Conservation (phyloP, 2,797 vertebrate species). For the Peromyscus eremicus region DNA sequence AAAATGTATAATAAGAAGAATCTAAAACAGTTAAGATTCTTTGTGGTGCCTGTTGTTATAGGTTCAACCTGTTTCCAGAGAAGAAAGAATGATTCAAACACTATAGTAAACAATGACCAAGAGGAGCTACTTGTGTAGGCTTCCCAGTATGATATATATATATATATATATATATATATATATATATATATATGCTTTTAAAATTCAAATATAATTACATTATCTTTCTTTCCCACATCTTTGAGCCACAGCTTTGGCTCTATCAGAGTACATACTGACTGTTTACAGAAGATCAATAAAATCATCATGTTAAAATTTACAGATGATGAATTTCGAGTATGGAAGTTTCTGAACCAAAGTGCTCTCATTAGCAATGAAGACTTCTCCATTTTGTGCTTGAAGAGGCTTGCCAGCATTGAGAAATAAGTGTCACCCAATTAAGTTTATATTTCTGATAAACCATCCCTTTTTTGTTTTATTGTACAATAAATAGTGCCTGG, state of each 20-base stretch:
- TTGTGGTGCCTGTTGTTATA: background rate
- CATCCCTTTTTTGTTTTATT: background rate
- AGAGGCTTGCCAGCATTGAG: background rate
- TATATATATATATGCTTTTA: no score
- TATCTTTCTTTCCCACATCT: background rate
- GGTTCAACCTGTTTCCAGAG: background rate
- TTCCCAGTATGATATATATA: background rate
- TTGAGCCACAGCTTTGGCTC: background rate
- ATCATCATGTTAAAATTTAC: background rate
- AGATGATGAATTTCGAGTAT: background rate
- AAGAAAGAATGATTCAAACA: background rate
- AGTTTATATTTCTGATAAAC: background rate
- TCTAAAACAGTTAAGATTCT: background rate
- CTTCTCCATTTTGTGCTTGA: background rate
- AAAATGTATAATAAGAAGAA: background rate
- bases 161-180: background rate
- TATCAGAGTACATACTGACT: background rate
- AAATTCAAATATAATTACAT: background rate
- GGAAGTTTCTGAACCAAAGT: background rate
- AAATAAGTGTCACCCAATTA: background rate
- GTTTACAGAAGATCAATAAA: background rate
- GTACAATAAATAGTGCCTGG: background rate
- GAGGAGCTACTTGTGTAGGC: background rate
- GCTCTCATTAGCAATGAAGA: accelerated
- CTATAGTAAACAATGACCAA: background rate